phyloP scores from a whole-genome alignment of 2,797 vertebrate species.

The Megalops cyprinoides region DNA sequence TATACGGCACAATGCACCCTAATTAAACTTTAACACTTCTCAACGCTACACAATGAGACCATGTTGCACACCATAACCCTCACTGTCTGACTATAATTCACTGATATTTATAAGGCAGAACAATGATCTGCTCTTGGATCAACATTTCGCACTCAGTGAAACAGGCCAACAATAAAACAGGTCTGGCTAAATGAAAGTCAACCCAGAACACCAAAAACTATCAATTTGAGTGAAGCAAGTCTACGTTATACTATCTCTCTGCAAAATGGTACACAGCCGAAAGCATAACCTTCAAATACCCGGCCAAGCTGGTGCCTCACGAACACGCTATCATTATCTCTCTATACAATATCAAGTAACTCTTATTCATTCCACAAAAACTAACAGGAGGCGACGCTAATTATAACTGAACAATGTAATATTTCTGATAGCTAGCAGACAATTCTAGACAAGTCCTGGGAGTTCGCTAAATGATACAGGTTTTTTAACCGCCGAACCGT shows the following conservation, averaged over 20 bases:
- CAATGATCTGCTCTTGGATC: not conserved
- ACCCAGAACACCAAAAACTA: not conserved
- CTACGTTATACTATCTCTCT: not conserved
- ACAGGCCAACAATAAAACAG: too few species aligned
- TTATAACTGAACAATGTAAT: not conserved
- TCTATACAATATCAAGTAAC: not conserved
- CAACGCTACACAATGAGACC: not conserved
- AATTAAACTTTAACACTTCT: not conserved
- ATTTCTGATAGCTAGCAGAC: not conserved
- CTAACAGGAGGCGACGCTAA: not conserved
- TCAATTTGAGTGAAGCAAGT: not conserved
- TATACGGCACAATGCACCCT: not conserved
- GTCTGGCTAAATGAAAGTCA: not conserved
- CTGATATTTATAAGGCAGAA: not conserved
- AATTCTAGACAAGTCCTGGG: too few species aligned
- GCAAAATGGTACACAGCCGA: not conserved
- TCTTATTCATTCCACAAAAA: not conserved
- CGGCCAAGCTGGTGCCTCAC: not conserved
- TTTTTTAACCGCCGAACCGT: not conserved
- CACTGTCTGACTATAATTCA: slow-evolving; percentile 8
- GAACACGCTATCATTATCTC: not conserved
- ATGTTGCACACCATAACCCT: not conserved
- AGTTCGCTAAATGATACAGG: not conserved
- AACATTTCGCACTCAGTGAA: too few species aligned
- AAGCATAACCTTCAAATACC: not conserved